A percentile compares a stretch with the other conserved stretches of the same genome.
These are phyloP conservation scores for Sebastes fasciatus DNA, from an alignment of 2,113 vertebrate genomes.

Conservation along the genomic window DNA sequence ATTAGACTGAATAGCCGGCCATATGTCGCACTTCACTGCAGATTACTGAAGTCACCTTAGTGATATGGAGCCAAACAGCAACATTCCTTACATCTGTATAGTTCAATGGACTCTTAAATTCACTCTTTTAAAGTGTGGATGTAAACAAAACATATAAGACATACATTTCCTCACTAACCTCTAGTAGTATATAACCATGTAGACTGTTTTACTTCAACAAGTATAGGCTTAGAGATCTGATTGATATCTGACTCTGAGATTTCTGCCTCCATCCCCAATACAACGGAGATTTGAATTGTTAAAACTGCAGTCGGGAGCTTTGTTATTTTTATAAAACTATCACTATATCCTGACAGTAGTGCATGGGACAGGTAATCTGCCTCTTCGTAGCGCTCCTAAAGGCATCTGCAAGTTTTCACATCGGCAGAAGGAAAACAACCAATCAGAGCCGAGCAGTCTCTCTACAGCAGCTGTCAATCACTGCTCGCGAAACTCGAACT, in stretches of 20 bases:
- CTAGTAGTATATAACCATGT: neutral
- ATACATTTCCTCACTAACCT: neutral
- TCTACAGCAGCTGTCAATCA: too few relatives aligned
- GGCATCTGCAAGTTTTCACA: too few relatives aligned
- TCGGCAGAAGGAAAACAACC: too few relatives aligned
- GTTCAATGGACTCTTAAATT: neutral
- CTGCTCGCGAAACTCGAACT: too few relatives aligned
- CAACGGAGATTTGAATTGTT: too few relatives aligned
- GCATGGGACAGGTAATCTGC: too few relatives aligned
- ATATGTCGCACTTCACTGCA: constrained; percentile 24
- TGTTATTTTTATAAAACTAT: too few relatives aligned
- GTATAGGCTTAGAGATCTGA: neutral
- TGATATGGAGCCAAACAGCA: constrained; percentile 18
- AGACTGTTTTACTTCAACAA: neutral
- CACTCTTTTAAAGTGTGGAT: neutral
- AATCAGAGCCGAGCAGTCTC: too few relatives aligned
- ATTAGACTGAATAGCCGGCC: constrained; percentile 38
- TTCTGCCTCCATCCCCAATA: neutral
- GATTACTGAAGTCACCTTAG: constrained; percentile 42
- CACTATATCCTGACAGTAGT: too few relatives aligned
- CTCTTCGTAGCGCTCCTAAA: too few relatives aligned
- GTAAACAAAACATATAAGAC: neutral
- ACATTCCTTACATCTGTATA: neutral
- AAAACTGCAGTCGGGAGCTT: too few relatives aligned
- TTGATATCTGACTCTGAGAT: neutral